Evolutionary conservation across 2,888 invertebrate genomes (phyloP).

Genomic region (Blastobasis lacticolella): DNA sequence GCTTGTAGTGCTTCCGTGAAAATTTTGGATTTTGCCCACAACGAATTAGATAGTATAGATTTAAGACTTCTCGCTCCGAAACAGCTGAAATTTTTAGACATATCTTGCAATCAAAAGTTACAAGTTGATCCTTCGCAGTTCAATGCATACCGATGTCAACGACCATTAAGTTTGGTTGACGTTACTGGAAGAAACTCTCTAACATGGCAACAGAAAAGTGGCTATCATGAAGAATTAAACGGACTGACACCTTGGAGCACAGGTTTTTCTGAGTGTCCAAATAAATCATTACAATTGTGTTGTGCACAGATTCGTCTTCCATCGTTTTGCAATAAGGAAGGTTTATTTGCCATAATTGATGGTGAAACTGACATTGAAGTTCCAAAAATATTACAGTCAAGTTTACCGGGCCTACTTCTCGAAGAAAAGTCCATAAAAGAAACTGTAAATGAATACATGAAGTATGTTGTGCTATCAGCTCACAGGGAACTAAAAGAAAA

Average conservation of each 20-base stretch:
- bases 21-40: slow-evolving; percentile 89
- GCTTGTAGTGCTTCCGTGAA: slow-evolving; percentile 82
- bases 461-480: slow-evolving; percentile 86
- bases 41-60: slow-evolving; percentile 87
- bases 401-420: slow-evolving; percentile 84
- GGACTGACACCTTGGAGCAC: slow-evolving; percentile 82
- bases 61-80: slow-evolving; percentile 84
- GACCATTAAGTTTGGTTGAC: slow-evolving; percentile 88
- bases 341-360: slow-evolving; percentile 88
- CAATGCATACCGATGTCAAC: slow-evolving; percentile 83
- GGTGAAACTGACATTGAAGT: slow-evolving; percentile 82
- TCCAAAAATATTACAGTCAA: slow-evolving; percentile 80
- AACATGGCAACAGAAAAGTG: slow-evolving; percentile 70
- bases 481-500: slow-evolving; percentile 84
- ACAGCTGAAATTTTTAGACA: slow-evolving; percentile 87
- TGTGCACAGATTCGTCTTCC: slow-evolving; percentile 85
- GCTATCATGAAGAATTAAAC: slow-evolving; percentile 71
- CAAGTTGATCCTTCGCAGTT: slow-evolving; percentile 90
- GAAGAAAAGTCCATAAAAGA: slow-evolving; percentile 88
- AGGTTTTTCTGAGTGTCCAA: slow-evolving; percentile 90
- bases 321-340: slow-evolving; percentile 86
- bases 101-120: slow-evolving; percentile 87
- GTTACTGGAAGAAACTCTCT: slow-evolving; percentile 87
- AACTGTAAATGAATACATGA: slow-evolving; percentile 87
- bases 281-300: slow-evolving; percentile 81